These are phyloP conservation scores for Protaetia brevitarsis DNA, from an alignment of 1,140 invertebrate species.

Conservation along the genomic window DNA sequence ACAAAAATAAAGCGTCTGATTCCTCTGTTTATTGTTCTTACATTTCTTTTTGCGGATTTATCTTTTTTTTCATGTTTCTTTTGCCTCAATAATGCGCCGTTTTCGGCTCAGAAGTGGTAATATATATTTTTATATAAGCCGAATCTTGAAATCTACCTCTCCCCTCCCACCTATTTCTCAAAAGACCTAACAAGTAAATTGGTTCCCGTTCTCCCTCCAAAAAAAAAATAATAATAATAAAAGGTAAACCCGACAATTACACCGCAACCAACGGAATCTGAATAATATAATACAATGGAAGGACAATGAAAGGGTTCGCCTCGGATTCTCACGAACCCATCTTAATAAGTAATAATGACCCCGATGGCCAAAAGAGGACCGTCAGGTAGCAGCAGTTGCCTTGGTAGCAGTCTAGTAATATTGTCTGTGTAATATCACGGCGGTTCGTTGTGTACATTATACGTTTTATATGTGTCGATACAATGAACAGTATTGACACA, in stretches of 20 bases:
- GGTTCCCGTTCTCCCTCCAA: not conserved
- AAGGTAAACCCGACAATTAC: slow-evolving; percentile 10
- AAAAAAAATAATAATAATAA: not conserved
- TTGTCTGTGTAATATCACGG: slow-evolving; percentile 2
- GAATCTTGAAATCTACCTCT: not conserved
- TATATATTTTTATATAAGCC: slow-evolving; percentile 4
- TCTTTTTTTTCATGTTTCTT: not conserved
- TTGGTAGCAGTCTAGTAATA: too few species aligned
- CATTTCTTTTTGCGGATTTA: too few species aligned
- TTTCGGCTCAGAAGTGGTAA: not conserved
- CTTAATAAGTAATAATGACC: slow-evolving; percentile 10
- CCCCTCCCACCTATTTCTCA: not conserved
- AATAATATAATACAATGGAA: slow-evolving; percentile 6
- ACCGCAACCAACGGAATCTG: slow-evolving; percentile 12
- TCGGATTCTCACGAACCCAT: slow-evolving; percentile 8
- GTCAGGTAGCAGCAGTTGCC: not conserved
- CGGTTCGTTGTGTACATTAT: not conserved
- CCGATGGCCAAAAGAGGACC: not conserved
- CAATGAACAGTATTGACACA: slow-evolving; percentile 4
- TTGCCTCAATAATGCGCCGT: not conserved
- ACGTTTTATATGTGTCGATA: not conserved
- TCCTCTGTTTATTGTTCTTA: too few species aligned
- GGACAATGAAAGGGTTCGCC: slow-evolving; percentile 7
- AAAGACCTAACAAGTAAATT: slow-evolving; percentile 5
- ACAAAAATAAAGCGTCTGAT: too few species aligned